Base-by-base conservation (phyloP, 1,140 invertebrate genomes). In the Drosophila ironensis region DNA sequence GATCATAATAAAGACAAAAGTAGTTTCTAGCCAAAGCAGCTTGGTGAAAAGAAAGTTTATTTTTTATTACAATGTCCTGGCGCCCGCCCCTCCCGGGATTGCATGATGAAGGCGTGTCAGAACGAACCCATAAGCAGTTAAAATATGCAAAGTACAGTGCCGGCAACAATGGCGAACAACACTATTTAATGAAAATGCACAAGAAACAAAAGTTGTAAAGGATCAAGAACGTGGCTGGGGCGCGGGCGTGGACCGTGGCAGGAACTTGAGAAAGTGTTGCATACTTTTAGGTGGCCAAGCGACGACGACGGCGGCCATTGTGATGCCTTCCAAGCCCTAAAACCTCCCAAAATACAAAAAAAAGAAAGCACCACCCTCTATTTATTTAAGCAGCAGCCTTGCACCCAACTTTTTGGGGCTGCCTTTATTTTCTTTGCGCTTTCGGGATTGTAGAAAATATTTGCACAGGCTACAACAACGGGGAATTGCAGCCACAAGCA, bases 161-260 rank as follows among this genome's bases (percentile, higher is more conserved):
- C 38, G 30, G 22, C n/a, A 70, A 70, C 67, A 70, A 40, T 46
- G 64, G 52, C 28, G 61, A 69, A 69, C 52, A 69, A 69, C 51
- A 69, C 66, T 70, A 84, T 82, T 82, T 82, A 82, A 82, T 82
- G 78, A 82, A 82, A 82, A 71, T 82, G 44, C 50, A 60, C 45
- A 56, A 59, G 63, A 52, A 72, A 50, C 41, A 54, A 72, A 60
- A 75, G 42, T 75, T 77, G 51, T 53, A 64, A 73, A 33, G 50
- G 41, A 51, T 44, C 42, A 61, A 17, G 47, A 30, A 8, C 30
- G 42, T 38, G 35, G 33, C 27, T 25, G 33, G 41, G 27, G 16
- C 17, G 20, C 8, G 4, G 8, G 1, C 11, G 28, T 19, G 19
- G 27, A 24, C 40, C 19, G 28, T 45, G 51, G 27, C 17, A 35